Percentiles rank a stretch among this genome's conserved stretches.
Conservation (phyloP, 2,888 invertebrate genomes). For the Cephus pulcher region DNA sequence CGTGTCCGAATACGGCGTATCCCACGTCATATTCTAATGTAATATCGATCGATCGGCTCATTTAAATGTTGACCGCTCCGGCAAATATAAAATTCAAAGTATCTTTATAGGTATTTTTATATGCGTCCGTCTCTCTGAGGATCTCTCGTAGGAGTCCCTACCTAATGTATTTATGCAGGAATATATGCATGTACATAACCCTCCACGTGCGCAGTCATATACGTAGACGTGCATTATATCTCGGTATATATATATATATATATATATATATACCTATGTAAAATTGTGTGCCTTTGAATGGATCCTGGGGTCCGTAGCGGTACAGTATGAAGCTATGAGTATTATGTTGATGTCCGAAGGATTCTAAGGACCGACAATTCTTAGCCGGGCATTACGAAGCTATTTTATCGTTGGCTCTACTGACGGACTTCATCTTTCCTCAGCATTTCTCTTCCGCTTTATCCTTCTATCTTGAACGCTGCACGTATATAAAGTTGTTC, state of each 20-base stretch:
- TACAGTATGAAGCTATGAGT: constrained; percentile 11
- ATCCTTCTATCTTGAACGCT: neutral
- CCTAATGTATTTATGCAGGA: constrained; percentile 61
- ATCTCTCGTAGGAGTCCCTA: constrained; percentile 29
- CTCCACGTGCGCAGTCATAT: constrained; percentile 13
- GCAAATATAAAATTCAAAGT: constrained; percentile 63
- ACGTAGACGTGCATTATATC: constrained; percentile 19
- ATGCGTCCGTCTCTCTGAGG: constrained; percentile 39
- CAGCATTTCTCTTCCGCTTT: neutral
- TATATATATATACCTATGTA: constrained; percentile 46
- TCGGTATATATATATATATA: constrained; percentile 15
- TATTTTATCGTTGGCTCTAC: constrained; percentile 13
- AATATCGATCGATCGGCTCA: constrained; percentile 56
- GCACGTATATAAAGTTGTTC: neutral
- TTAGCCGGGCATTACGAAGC: constrained; percentile 22
- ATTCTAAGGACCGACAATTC: constrained; percentile 9
- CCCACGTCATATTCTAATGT: constrained; percentile 38
- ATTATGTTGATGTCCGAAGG: constrained; percentile 24
- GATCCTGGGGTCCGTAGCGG: constrained; percentile 2
- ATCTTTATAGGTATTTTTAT: constrained; percentile 61
- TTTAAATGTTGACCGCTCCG: constrained; percentile 62
- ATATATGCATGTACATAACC: constrained; percentile 58
- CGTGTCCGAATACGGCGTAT: constrained; percentile 10
- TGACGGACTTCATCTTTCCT: neutral
- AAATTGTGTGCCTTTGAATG: constrained; percentile 23